Conservation (phyloP, 2,113 vertebrate genomes). For the Sorex fumeus region DNA sequence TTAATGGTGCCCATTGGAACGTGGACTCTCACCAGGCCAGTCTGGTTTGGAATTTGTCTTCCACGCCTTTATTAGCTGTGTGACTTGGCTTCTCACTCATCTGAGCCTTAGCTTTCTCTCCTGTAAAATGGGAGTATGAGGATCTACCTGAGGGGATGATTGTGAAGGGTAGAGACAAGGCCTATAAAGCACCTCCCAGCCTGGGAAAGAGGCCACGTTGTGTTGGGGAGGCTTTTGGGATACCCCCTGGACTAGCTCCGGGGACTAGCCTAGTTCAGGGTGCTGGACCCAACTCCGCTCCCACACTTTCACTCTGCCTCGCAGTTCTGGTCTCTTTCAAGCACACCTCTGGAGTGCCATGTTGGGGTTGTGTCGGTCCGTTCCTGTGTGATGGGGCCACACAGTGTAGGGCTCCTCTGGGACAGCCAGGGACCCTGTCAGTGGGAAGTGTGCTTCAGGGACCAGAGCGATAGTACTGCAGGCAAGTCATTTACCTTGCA, state of each 20-base stretch:
- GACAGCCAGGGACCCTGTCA: too few relatives aligned
- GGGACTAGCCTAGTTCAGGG: too few relatives aligned
- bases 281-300: too few relatives aligned
- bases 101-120: conserved; percentile 35
- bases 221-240: not conserved
- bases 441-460: too few relatives aligned
- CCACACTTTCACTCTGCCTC: not conserved
- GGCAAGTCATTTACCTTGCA: too few relatives aligned
- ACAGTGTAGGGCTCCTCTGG: not conserved
- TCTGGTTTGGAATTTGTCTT: not conserved
- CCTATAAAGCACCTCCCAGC: not conserved
- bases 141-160: not conserved
- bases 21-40: not conserved
- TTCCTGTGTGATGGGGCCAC: too few relatives aligned
- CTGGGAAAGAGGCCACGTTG: not conserved
- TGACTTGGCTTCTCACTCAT: not conserved
- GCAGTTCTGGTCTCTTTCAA: not conserved
- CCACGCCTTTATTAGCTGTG: not conserved
- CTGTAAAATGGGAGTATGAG: not conserved
- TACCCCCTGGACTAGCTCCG: not conserved
- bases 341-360: not conserved
- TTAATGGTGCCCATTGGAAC: not conserved
- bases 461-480: too few relatives aligned
- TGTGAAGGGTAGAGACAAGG: not conserved
- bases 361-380: too few relatives aligned